phyloP scores from a whole-genome alignment of 2,797 vertebrate species.

The Lerista edwardsae region DNA sequence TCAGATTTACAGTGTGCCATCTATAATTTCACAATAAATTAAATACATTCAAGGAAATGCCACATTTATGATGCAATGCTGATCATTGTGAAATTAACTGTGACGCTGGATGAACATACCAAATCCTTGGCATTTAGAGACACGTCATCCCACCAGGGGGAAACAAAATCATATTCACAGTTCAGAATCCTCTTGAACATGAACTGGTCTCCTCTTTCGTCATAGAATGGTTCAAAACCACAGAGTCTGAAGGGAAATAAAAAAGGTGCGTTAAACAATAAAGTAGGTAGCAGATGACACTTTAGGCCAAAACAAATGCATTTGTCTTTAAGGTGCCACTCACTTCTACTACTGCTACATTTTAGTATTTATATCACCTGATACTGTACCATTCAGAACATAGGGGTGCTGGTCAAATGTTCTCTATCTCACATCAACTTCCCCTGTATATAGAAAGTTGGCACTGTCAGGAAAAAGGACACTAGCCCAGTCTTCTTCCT shows the following conservation, averaged over 20 bases:
- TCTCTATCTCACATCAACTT: neutral
- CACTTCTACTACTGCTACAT: too few relatives aligned
- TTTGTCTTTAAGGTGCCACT: too few relatives aligned
- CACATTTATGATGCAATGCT: neutral
- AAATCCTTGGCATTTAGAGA: constrained; percentile 91
- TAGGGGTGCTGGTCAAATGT: neutral
- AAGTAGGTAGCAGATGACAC: neutral
- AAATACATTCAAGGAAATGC: neutral
- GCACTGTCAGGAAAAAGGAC: neutral
- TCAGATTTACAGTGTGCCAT: neutral
- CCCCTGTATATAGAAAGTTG: neutral
- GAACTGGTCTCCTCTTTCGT: constrained; percentile 87
- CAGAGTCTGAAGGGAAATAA: constrained; percentile 78
- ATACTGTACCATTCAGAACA: neutral
- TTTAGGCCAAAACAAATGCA: too few relatives aligned
- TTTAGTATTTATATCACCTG: too few relatives aligned
- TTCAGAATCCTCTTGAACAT: constrained; percentile 91
- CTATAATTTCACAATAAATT: neutral
- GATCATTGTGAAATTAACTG: neutral
- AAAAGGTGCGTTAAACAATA: constrained; percentile 34
- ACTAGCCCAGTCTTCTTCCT: neutral
- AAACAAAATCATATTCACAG: constrained; percentile 92
- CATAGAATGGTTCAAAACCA: constrained; percentile 91
- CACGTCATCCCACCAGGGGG: constrained; percentile 92
- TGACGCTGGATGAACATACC: constrained; percentile 74